Evolutionary conservation across 2,797 vertebrate genomes (phyloP), one percentile per base, ranked within the genome.

Genomic region (Chelon auratus): DNA sequence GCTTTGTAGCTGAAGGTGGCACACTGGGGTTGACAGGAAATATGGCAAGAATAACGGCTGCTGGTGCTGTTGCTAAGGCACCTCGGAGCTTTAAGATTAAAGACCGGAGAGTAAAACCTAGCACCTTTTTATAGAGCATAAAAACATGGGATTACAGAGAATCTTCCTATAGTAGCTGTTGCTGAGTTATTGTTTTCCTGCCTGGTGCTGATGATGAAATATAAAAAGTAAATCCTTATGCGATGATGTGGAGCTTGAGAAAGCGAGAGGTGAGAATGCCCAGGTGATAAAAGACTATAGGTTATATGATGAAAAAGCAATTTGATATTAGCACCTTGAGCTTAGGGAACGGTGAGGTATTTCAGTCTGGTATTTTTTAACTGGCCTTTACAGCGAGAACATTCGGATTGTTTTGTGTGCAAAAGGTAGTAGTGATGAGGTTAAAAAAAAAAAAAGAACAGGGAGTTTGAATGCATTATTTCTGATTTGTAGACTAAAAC

Each of bases 41-140:
- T 80, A 80, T 59, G 30, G 60, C 54, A 73, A 63, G 55, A 82
- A 81, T 80, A 81, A 78, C 77, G 42, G 75, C 59, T 33, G 30
- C 30, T 33, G 47, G 20, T 17, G 50, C 47, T 53, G 73, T 60
- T 66, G 43, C 83, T 33, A 14, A 82, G 62, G 68, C 67, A 26
- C 60, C 55, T 51, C 59, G 10, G 4, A n/a, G 75, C 57, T 30
- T 66, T 50, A 37, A 52, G 39, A 77, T 61, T 80, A 67, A 65
- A 60, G 43, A 61, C 61, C 55, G 13, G 51, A 57, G 18, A 68
- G 70, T 56, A 63, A 61, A 84, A 76, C n/a, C 72, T 15, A 30
- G n/a, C 39, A 36, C 39, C 45, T 78, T 65, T 72, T 69, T 63
- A 68, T 18, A 51, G 30, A 78, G 62, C 62, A 53, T 47, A 59